Percentiles rank a stretch among this genome's conserved stretches.
Evolutionary conservation across 2,113 vertebrate species (phyloP).

Genomic region (Microcebus griseorufus): DNA sequence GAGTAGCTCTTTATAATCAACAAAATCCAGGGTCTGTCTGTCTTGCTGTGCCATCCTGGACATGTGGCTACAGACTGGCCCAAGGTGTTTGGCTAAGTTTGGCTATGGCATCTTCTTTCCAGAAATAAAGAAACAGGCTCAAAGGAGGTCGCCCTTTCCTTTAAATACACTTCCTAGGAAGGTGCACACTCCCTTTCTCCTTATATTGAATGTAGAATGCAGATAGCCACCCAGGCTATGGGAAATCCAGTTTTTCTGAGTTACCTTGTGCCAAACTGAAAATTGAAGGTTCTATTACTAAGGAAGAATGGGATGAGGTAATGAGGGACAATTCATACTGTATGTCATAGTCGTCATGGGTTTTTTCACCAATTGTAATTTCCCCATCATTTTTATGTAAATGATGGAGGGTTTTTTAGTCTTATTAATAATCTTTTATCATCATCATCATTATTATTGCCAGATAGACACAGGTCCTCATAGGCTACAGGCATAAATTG

Average conservation of each 20-base stretch:
- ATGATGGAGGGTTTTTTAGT: not conserved
- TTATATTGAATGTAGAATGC: not conserved
- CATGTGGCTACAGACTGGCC: not conserved
- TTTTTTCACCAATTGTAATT: not conserved
- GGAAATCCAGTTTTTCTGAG: not conserved
- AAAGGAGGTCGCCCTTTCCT: not conserved
- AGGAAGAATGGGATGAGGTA: not conserved
- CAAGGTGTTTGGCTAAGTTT: not conserved
- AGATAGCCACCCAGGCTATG: not conserved
- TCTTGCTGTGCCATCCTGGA: not conserved
- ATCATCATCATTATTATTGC: not conserved
- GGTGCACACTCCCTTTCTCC: fast-evolving
- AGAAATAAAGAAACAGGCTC: not conserved
- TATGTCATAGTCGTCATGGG: fast-evolving
- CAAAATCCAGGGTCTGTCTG: not conserved
- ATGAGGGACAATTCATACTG: not conserved
- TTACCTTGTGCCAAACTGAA: not conserved
- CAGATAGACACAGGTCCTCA: not conserved
- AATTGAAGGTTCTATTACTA: not conserved
- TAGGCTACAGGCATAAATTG: not conserved
- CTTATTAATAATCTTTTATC: not conserved
- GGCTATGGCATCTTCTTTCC: not conserved
- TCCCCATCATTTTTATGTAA: not conserved
- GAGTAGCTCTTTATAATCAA: not conserved
- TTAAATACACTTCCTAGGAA: not conserved